Percentiles rank a stretch among this genome's conserved stretches.
phyloP scores from a whole-genome alignment of 1,140 invertebrate genomes.

The Trachymyrmex cornetzi region DNA sequence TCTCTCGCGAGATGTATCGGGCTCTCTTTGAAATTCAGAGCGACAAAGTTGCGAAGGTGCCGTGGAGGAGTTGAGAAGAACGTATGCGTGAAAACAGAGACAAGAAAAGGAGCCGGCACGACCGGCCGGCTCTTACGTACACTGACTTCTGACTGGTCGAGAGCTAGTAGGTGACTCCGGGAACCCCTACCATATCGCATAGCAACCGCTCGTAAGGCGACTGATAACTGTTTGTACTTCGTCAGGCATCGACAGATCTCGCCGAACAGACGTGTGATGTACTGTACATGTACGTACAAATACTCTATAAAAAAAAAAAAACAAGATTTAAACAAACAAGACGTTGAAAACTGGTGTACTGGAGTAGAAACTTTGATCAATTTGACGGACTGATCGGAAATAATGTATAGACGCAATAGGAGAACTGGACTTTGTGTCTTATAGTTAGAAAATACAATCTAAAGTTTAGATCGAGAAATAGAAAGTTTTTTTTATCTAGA shows the following conservation, averaged over 20 bases:
- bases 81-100: constrained; percentile 42
- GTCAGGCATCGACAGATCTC: constrained; percentile 57
- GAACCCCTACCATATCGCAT: constrained; percentile 79
- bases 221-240: constrained; percentile 74
- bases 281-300: not conserved
- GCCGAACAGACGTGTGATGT: not conserved
- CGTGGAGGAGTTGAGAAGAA: not conserved
- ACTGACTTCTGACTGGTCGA: constrained; percentile 78
- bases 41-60: constrained; percentile 5
- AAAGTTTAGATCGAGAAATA: not conserved
- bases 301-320: not conserved
- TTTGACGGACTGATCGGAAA: not conserved
- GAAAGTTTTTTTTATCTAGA: not conserved
- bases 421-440: not conserved
- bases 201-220: constrained; percentile 77
- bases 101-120: constrained; percentile 70
- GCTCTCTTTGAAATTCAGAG: constrained; percentile 15
- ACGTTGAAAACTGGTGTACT: not conserved
- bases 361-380: constrained; percentile 1
- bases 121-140: constrained; percentile 75
- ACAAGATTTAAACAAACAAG: not conserved
- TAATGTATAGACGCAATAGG: not conserved
- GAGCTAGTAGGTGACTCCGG: constrained; percentile 75
- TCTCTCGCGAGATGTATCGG: not conserved
- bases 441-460: not conserved